A percentile compares a stretch with the other conserved stretches of the same genome.
Conservation (phyloP, 2,797 vertebrate genomes). For the Megaceryle alcyon region DNA sequence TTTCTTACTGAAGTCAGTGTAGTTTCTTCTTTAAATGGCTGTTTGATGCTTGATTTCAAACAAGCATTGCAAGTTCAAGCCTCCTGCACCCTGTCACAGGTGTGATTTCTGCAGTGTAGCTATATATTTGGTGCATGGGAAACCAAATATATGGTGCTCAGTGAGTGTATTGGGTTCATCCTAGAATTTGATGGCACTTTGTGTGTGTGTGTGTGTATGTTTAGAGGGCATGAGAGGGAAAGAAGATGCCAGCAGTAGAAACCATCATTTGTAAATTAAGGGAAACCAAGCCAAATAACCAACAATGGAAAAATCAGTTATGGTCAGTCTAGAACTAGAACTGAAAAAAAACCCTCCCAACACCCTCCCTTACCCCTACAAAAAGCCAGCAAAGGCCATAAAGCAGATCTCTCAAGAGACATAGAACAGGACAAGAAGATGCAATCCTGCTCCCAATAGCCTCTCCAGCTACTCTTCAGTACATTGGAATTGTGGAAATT, state of each 20-base stretch:
- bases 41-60: not conserved
- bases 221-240: not conserved
- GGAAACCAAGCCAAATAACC: not conserved
- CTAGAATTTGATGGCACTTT: not conserved
- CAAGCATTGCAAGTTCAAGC: not conserved
- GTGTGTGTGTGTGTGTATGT: not conserved
- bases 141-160: not conserved
- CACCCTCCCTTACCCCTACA: not conserved
- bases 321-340: not conserved
- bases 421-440: not conserved
- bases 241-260: not conserved
- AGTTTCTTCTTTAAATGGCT: not conserved
- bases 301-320: not conserved
- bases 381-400: not conserved
- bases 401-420: not conserved
- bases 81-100: not conserved
- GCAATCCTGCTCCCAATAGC: not conserved
- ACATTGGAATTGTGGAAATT: not conserved
- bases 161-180: not conserved
- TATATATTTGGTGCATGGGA: not conserved
- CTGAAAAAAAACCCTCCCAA: not conserved
- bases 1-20: not conserved
- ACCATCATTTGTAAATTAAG: not conserved
- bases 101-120: not conserved
- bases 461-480: not conserved